These are phyloP conservation scores for Rhinoraja longicauda DNA, from an alignment of 2,797 vertebrate genomes.

Conservation along the genomic window DNA sequence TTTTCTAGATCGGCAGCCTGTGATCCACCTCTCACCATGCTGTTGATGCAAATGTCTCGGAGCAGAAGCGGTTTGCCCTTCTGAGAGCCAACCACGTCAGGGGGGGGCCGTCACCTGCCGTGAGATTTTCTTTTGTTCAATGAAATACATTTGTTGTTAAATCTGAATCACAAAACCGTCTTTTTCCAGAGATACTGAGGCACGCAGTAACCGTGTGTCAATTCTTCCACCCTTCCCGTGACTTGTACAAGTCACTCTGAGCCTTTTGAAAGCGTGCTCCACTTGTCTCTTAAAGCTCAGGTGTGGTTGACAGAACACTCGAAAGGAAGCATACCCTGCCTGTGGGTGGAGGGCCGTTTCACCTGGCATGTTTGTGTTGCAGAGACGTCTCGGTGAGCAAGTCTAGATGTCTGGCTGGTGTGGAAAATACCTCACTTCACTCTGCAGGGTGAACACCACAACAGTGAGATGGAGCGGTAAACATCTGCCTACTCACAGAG, in stretches of 20 bases:
- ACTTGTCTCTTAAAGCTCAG: neutral
- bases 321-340: neutral
- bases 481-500: neutral
- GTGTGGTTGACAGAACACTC: neutral
- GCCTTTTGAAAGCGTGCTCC: neutral
- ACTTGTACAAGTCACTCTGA: neutral
- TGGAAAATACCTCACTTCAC: neutral
- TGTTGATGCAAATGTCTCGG: too few relatives aligned
- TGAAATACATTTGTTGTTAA: too few relatives aligned
- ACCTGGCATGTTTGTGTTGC: neutral
- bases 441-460: neutral
- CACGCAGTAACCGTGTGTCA: neutral
- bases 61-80: too few relatives aligned
- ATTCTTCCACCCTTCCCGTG: neutral
- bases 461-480: neutral
- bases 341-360: neutral
- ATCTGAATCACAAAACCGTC: too few relatives aligned
- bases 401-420: neutral
- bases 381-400: neutral
- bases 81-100: too few relatives aligned
- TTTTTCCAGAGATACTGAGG: too few relatives aligned
- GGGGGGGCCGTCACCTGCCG: too few relatives aligned
- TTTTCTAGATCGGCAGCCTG: too few relatives aligned
- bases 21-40: too few relatives aligned
- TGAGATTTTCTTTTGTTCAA: too few relatives aligned